These are phyloP conservation scores for Pedetes capensis DNA, from an alignment of 2,113 vertebrate species.

Conservation along the genomic window DNA sequence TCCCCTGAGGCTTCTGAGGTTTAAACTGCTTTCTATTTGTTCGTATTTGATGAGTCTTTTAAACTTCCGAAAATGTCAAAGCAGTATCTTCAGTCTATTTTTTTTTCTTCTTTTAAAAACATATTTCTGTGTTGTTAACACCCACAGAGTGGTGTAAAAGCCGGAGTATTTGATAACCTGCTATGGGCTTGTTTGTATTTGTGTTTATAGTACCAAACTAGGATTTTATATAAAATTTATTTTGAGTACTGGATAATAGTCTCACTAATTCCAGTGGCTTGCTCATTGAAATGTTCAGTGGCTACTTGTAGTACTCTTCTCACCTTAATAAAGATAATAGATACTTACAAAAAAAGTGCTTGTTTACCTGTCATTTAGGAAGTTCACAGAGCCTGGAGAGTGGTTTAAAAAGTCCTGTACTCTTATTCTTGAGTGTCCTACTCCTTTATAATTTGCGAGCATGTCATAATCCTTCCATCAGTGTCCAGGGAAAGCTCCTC, in stretches of 20 bases:
- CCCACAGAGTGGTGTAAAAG: not conserved
- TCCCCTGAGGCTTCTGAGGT: not conserved
- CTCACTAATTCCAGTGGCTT: not conserved
- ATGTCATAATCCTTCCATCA: slow-evolving; percentile 39
- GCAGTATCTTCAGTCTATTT: not conserved
- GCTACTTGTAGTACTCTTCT: not conserved
- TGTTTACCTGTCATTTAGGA: not conserved
- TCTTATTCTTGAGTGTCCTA: not conserved
- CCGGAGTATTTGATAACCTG: not conserved
- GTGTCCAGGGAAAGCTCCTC: slow-evolving; percentile 36
- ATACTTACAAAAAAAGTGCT: not conserved
- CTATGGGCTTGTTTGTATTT: not conserved
- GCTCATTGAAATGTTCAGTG: not conserved
- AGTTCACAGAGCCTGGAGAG: not conserved
- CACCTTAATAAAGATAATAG: not conserved
- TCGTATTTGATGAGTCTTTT: not conserved
- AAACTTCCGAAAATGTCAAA: slow-evolving; percentile 28
- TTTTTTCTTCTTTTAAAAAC: not conserved
- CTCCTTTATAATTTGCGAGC: slow-evolving; percentile 48
- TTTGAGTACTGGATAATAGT: not conserved
- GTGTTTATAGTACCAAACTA: slow-evolving; percentile 6
- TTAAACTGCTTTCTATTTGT: slow-evolving; percentile 21
- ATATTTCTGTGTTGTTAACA: not conserved
- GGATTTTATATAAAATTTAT: slow-evolving; percentile 20
- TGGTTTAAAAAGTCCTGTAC: not conserved